These are phyloP conservation scores for Apotomis turbidana DNA, from an alignment of 2,888 invertebrate species.

Conservation along the genomic window DNA sequence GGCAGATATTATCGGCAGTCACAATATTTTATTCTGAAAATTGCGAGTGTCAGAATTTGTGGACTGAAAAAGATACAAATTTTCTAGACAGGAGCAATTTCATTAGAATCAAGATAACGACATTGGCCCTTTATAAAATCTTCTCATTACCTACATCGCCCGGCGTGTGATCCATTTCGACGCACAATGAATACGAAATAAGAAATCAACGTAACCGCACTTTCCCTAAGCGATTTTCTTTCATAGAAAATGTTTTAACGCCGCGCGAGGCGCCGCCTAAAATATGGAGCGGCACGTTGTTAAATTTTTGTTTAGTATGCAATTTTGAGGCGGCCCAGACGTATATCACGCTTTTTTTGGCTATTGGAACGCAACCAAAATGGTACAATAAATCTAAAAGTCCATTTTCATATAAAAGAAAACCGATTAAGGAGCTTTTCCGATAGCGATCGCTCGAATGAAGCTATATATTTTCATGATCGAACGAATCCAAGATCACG, in stretches of 20 bases:
- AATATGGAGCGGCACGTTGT: constrained; percentile 72
- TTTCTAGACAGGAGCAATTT: constrained; percentile 13
- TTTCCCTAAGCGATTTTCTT: constrained; percentile 75
- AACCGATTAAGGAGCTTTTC: constrained; percentile 82
- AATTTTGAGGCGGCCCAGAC: constrained; percentile 69
- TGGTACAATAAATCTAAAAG: constrained; percentile 80
- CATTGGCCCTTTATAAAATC: constrained; percentile 47
- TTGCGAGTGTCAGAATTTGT: background rate
- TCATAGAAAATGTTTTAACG: constrained; percentile 60
- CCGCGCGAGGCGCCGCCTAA: constrained; percentile 63
- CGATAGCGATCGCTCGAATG: constrained; percentile 81
- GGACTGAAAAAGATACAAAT: background rate
- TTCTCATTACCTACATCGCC: constrained; percentile 50
- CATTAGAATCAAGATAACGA: constrained; percentile 17
- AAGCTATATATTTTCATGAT: constrained; percentile 84
- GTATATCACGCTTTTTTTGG: constrained; percentile 71
- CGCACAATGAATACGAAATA: constrained; percentile 80
- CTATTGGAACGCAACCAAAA: constrained; percentile 75
- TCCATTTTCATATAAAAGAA: constrained; percentile 83
- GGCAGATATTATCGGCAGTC: too few species aligned
- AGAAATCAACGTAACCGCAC: constrained; percentile 78
- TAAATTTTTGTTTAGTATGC: constrained; percentile 78
- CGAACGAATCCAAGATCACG: constrained; percentile 78
- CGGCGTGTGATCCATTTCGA: constrained; percentile 70
- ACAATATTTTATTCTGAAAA: too few species aligned